Conservation (phyloP, 2,113 vertebrate species). For the Cinclus cinclus region DNA sequence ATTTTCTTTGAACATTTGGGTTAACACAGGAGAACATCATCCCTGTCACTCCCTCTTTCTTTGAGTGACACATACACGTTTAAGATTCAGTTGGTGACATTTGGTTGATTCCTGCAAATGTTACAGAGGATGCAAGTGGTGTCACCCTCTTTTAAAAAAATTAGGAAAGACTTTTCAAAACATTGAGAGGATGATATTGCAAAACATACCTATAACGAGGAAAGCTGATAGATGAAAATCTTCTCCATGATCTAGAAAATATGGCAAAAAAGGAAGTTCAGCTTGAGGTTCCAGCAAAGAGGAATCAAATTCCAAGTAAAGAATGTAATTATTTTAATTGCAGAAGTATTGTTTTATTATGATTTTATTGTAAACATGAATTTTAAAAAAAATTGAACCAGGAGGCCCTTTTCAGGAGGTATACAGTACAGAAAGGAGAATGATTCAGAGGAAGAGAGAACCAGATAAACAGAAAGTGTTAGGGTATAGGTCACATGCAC, state of each 20-base stretch:
- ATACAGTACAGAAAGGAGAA: neutral
- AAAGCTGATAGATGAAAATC: neutral
- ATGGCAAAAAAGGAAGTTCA: neutral
- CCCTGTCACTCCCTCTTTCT: neutral
- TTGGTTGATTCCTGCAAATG: neutral
- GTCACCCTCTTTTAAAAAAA: neutral
- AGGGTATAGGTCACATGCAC: neutral
- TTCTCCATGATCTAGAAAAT: neutral
- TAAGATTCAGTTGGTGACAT: neutral
- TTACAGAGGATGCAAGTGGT: neutral
- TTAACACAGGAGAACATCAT: neutral
- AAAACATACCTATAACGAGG: neutral
- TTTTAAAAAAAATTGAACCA: neutral
- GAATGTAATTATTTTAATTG: neutral
- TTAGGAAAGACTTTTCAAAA: neutral
- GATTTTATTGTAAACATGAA: neutral
- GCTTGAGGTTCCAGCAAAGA: neutral
- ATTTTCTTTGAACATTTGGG: neutral
- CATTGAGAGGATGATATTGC: neutral
- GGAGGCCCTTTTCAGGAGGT: neutral
- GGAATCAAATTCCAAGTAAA: neutral
- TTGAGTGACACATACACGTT: neutral
- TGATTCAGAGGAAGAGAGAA: neutral
- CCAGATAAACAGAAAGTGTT: neutral
- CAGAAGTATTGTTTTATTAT: neutral